A percentile compares a stretch with the other conserved stretches of the same genome.
These are phyloP conservation scores for Melanerpes aurifrons DNA, from an alignment of 2,113 vertebrate species.

Conservation along the genomic window DNA sequence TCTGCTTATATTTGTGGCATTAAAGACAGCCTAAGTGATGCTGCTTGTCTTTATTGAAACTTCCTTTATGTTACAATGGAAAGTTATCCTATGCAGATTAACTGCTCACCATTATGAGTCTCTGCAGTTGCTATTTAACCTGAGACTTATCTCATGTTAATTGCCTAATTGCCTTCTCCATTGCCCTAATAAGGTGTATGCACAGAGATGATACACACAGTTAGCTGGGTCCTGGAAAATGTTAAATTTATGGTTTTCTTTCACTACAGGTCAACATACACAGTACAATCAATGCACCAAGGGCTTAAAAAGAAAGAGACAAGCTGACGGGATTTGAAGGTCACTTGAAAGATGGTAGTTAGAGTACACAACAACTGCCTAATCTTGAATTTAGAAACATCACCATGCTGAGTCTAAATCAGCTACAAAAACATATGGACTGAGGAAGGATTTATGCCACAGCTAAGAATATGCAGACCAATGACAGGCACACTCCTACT, in stretches of 20 bases:
- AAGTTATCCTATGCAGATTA: background rate
- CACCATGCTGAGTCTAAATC: background rate
- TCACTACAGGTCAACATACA: background rate
- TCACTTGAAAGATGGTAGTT: background rate
- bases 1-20: background rate
- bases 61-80: background rate
- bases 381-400: background rate
- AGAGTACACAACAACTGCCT: background rate
- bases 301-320: background rate
- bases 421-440: rapidly evolving
- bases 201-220: background rate
- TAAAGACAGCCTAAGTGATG: background rate
- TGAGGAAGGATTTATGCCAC: background rate
- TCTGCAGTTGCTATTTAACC: background rate
- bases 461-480: background rate
- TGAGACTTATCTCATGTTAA: background rate
- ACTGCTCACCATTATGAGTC: background rate
- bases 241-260: background rate
- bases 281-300: background rate
- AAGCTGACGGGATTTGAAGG: background rate
- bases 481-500: rapidly evolving
- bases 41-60: background rate
- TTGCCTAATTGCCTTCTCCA: background rate
- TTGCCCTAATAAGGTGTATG: rapidly evolving
- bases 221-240: background rate